Base-by-base conservation (phyloP, 1,140 invertebrate species). In the Probaryconus sp. region DNA sequence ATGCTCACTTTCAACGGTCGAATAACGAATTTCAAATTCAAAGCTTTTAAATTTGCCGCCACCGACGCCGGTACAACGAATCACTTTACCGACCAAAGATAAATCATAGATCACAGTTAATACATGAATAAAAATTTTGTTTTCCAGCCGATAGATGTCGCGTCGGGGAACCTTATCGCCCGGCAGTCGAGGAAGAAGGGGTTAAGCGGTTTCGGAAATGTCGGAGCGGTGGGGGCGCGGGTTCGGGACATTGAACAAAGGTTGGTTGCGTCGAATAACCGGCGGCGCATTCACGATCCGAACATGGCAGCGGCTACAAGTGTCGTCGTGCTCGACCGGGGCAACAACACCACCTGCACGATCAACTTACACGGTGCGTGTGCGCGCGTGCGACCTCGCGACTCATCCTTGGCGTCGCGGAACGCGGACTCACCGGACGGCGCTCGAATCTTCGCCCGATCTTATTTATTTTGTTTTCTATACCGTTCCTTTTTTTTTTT, bases 261-360 rank as follows among this genome's bases (percentile, higher is more conserved):
- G 82, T 82, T 82, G 79, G 42, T 40, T 60, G 73, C 70, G 71
- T 77, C 30, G 70, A 65, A 64, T 64, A 74, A 73, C 72, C 81
- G 81, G 79, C 73, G 72, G 68, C 67, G 63, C 83, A 87, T 87
- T 86, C 83, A 87, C 83, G 79, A 83, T 82, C 86, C 81, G 87
- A 89, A 90, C 89, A 94, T 93, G 91, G 93, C 93, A 92, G 94
- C 92, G 80, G 93, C 94, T 90, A 96, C 95, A 77, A 95, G 94
- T 91, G 95, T 96, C 88, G 94, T 96, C 84, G 94, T 96, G 82
- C 91, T 97, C 82, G 95, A 97, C 89, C 92, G 95, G 87, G 95
- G 95, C 86, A 97, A 97, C 89, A 97, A 97, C 90, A 97, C 95
- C 86, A 96, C 95, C 84, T 96, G 95, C 89, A 96, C 95, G 81